A percentile compares a stretch with the other conserved stretches of the same genome.
phyloP scores from a whole-genome alignment of 2,113 vertebrate genomes.

The Heliornis fulica region DNA sequence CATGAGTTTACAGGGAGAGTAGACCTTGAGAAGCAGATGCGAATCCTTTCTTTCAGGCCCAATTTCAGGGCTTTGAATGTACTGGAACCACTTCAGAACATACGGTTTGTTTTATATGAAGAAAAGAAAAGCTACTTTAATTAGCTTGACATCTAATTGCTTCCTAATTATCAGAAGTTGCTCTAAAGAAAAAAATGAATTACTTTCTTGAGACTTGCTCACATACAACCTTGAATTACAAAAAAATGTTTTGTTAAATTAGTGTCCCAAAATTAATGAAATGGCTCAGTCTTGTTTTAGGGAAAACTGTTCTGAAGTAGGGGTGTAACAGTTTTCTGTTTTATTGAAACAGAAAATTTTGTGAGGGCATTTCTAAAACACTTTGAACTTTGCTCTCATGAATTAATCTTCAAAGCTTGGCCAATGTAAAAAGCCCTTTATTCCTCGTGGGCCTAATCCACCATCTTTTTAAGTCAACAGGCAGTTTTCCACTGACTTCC shows the following conservation, averaged over 20 bases:
- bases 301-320: background rate
- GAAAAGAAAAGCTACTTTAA: background rate
- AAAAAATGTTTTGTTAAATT: background rate
- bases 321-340: background rate
- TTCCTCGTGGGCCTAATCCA: background rate
- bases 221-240: background rate
- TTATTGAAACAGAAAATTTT: background rate
- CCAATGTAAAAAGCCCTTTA: background rate
- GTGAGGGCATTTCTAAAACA: background rate
- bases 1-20: slow-evolving; percentile 26
- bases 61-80: slow-evolving; percentile 8
- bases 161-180: slow-evolving; percentile 9
- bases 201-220: background rate
- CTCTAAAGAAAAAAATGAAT: background rate
- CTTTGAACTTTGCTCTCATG: background rate
- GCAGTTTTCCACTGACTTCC: background rate
- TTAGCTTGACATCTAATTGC: slow-evolving; percentile 6
- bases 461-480: background rate
- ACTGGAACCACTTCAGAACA: slow-evolving; percentile 26
- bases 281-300: background rate
- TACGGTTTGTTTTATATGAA: background rate
- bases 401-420: background rate
- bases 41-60: slow-evolving; percentile 32
- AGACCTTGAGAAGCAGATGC: slow-evolving; percentile 62
- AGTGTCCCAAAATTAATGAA: background rate